A percentile compares a stretch with the other conserved stretches of the same genome.
Conservation (phyloP, 2,888 invertebrate species). For the Megaustenia siamemsis region DNA sequence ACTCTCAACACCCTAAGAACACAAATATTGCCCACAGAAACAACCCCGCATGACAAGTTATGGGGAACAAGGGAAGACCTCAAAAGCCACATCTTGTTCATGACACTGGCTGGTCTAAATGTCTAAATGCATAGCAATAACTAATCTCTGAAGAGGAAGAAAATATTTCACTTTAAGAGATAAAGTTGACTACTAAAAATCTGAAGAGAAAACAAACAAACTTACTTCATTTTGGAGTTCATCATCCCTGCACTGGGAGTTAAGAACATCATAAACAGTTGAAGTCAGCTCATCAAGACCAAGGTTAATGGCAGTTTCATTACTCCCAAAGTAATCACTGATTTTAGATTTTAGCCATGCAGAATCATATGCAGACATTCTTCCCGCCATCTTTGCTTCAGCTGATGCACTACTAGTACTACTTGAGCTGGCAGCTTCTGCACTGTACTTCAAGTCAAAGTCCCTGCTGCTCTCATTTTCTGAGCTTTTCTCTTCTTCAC, state of each 20-base stretch:
- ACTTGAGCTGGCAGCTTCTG: background rate
- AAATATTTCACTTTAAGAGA: background rate
- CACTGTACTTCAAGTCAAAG: constrained; percentile 37
- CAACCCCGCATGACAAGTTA: no score
- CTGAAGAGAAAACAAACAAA: background rate
- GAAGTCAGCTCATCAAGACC: constrained; percentile 71
- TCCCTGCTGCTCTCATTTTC: constrained; percentile 31
- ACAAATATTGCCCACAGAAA: no score
- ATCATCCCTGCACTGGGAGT: constrained; percentile 72
- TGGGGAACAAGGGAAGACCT: no score
- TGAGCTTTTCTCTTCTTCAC: constrained; percentile 37
- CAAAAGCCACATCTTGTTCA: no score
- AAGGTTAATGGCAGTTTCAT: constrained; percentile 67
- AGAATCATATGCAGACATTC: constrained; percentile 57
- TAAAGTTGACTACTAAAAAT: no score
- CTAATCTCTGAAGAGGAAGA: no score
- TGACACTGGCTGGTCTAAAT: no score
- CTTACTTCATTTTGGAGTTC: constrained; percentile 78
- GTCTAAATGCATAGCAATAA: no score
- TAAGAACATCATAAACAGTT: constrained; percentile 76
- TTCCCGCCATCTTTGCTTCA: background rate
- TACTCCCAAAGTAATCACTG: constrained; percentile 64
- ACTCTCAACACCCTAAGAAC: no score
- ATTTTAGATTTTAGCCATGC: constrained; percentile 66
- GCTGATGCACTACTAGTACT: background rate